Base-by-base conservation (phyloP, 2,113 vertebrate species). In the Odontophorus gujanensis region DNA sequence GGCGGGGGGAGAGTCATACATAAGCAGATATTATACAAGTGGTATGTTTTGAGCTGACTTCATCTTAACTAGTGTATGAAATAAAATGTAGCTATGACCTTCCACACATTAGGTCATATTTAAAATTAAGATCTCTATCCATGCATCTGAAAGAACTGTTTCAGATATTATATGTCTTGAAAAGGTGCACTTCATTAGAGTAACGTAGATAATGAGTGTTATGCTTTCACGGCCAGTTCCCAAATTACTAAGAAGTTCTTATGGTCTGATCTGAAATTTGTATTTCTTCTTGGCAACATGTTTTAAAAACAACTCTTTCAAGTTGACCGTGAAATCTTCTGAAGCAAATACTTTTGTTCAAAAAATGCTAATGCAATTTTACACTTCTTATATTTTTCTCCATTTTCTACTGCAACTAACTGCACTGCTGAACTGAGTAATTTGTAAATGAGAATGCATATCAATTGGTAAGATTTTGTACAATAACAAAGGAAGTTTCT, bases 301-400 rank as follows among this genome's bases (percentile, higher is more conserved):
- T 43, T 66, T 40, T 77, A 62, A 68, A 87, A 55, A 24, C 72
- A 87, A 72, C 7, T 43, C 24, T 74, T 90, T 71, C 40, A 62
- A n/a, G 26, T 2, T 76, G 21, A 63, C 53, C 50, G 30, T 69
- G 45, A 89, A 71, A 84, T 87, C 85, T 93, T 92, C 40, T 89
- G 62, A 92, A 93, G 47, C 28, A 84, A 81, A 34, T 8, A 43
- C 7, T 84, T 89, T 63, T 81, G 77, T 89, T 75, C 81, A 57
- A 72, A 77, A 80, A 81, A 78, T 50, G 58, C 25, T 81, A 86
- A 87, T n/a, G 66, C 36, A 53, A 50, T 94, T 96, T 91, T 82
- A 76, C 45, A 48, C 26, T 85, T 65, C 62, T 40, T 2, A 91
- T 47, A 25, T 34, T 92, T 81, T 82, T 85, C 65, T 85, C 17